These are phyloP conservation scores for Pantherophis vulpinus DNA, from an alignment of 2,797 vertebrate genomes.

Conservation along the genomic window DNA sequence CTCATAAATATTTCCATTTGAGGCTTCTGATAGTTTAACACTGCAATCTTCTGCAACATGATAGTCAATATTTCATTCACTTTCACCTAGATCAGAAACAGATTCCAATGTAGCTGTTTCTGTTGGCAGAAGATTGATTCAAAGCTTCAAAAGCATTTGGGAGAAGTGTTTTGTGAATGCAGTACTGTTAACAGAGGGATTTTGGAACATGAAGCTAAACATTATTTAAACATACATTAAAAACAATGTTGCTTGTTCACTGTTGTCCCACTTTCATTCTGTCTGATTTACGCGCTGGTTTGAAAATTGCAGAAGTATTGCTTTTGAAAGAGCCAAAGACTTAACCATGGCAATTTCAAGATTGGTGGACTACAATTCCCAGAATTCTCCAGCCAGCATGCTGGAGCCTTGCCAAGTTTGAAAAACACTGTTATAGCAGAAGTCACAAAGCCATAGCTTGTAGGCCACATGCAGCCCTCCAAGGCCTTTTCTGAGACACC, in stretches of 20 bases:
- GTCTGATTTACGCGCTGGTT: not conserved
- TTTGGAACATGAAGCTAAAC: not conserved
- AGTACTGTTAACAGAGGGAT: not conserved
- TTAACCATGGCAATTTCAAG: not conserved
- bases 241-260: not conserved
- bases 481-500: not conserved
- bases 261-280: not conserved
- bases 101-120: not conserved
- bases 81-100: not conserved
- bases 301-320: not conserved
- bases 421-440: not conserved
- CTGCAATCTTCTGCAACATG: not conserved
- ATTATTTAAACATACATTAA: not conserved
- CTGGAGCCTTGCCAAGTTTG: not conserved
- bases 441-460: not conserved
- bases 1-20: not conserved
- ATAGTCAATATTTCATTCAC: not conserved
- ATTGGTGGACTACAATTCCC: not conserved
- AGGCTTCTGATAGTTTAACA: not conserved
- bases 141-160: not conserved
- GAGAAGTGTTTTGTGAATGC: not conserved
- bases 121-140: not conserved
- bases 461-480: not conserved
- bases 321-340: not conserved
- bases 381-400: not conserved